Base-by-base conservation (phyloP, 1,140 invertebrate genomes). In the Ostrea edulis region DNA sequence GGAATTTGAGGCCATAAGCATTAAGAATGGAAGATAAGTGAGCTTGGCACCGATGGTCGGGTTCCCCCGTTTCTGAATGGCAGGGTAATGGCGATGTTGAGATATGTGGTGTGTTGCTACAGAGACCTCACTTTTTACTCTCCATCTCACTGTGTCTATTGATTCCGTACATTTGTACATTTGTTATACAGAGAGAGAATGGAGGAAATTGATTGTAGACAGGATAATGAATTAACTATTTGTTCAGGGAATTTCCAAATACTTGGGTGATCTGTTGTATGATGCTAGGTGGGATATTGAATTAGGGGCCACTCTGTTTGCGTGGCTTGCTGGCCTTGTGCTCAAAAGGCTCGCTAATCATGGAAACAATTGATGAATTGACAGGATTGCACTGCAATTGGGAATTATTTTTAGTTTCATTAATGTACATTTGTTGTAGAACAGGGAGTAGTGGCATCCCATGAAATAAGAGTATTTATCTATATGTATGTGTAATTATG, bases 241-340 rank as follows among this genome's bases (percentile, higher is more conserved):
- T 77, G 68, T 77, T 77, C 68, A 77, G 68, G 68, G 68, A 77
- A 77, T 77, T 77, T 77, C 68, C 68, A 77, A 77, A 77, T 77
- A 25, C 68, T 77, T 77, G 25, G 68, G 68, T 77, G 68, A 77
- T 77, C 11, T 77, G 68, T 29, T 29, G 68, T 35, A 29, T 12
- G 9, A 12, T 14, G 11, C 22, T 29, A 77, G 68, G 68, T 35
- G 68, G 68, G 22, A 35, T 29, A 77, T 77, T 77, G 68, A 77
- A 77, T 77, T 77, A 77, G 25, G 68, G 22, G 68, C 25, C 29
- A 35, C 25, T 77, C 68, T 25, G 68, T 77, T 77, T 29, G 68
- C 25, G 25, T 77, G 25, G 8, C 12, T 77, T 14, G 25, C 17
- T 77, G 68, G 68, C 29, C 29, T 77, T 25, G 25, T 29, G 25